phyloP scores from a whole-genome alignment of 2,113 vertebrate genomes.

The Turdus rufiventris region DNA sequence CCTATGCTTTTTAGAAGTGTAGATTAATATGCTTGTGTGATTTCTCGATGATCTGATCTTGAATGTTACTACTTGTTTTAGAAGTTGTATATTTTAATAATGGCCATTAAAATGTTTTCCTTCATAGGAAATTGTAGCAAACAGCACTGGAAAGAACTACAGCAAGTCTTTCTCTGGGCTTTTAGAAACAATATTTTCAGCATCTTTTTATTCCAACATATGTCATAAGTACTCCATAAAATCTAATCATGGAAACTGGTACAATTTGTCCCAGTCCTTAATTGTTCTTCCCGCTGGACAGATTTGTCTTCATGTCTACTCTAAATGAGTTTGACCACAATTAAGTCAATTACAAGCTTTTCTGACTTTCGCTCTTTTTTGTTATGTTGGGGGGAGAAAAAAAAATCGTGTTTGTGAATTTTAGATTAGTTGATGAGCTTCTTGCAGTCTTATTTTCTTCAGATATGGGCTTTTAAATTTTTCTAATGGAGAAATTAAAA shows the following conservation, averaged over 20 bases:
- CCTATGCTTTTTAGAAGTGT: neutral
- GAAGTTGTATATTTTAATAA: neutral
- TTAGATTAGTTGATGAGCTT: neutral
- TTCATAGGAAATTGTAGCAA: neutral
- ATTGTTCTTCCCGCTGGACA: neutral
- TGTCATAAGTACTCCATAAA: neutral
- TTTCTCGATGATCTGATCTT: neutral
- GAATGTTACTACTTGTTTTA: neutral
- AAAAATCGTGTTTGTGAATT: neutral
- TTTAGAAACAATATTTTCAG: neutral
- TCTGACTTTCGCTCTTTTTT: neutral
- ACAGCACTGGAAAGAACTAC: neutral
- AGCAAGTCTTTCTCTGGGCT: neutral
- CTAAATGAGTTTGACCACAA: neutral
- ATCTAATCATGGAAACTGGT: neutral
- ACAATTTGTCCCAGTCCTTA: neutral
- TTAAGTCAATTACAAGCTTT: neutral
- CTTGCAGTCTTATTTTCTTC: neutral
- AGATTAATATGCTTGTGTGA: neutral
- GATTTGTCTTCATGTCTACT: neutral
- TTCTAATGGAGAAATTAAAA: neutral
- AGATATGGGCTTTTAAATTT: neutral
- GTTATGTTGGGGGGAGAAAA: no score
- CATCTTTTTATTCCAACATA: neutral
- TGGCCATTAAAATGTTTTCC: neutral